These are phyloP conservation scores for Erynnis tages DNA, from an alignment of 2,888 invertebrate genomes.

Conservation along the genomic window DNA sequence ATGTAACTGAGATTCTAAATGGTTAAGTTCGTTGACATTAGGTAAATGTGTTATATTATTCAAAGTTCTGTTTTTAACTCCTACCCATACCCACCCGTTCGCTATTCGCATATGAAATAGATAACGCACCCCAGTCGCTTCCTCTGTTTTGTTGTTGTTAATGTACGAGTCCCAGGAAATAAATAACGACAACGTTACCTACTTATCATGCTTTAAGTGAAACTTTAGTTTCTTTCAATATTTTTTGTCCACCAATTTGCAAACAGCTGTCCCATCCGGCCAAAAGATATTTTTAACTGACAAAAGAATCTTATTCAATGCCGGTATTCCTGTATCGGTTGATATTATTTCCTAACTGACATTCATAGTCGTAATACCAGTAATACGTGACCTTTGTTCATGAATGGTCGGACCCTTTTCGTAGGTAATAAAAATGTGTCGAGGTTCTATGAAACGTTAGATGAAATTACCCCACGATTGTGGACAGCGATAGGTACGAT, in stretches of 20 bases:
- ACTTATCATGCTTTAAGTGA: background rate
- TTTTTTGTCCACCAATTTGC: background rate
- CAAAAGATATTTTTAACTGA: background rate
- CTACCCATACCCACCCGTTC: too few relatives aligned
- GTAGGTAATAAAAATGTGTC: conserved; percentile 26
- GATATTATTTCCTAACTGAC: conserved; percentile 4
- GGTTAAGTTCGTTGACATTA: conserved; percentile 20
- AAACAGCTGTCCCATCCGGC: background rate
- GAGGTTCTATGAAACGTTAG: conserved; percentile 18
- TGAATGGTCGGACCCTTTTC: conserved; percentile 22
- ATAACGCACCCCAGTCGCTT: conserved; percentile 9
- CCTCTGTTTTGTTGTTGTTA: background rate
- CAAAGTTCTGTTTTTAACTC: background rate
- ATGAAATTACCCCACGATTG: conserved; percentile 19
- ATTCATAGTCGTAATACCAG: conserved; percentile 10
- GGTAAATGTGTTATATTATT: background rate
- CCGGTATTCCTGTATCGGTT: background rate
- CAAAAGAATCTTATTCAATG: conserved; percentile 4
- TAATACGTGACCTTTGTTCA: conserved; percentile 20
- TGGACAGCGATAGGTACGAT: background rate
- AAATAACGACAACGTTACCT: background rate
- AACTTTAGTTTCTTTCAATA: background rate
- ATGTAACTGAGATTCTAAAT: conserved; percentile 16
- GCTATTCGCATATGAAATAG: conserved; percentile 4
- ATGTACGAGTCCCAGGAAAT: background rate